Evolutionary conservation across 2,113 vertebrate genomes (phyloP).

Genomic region (Pollimyrus isidori): DNA sequence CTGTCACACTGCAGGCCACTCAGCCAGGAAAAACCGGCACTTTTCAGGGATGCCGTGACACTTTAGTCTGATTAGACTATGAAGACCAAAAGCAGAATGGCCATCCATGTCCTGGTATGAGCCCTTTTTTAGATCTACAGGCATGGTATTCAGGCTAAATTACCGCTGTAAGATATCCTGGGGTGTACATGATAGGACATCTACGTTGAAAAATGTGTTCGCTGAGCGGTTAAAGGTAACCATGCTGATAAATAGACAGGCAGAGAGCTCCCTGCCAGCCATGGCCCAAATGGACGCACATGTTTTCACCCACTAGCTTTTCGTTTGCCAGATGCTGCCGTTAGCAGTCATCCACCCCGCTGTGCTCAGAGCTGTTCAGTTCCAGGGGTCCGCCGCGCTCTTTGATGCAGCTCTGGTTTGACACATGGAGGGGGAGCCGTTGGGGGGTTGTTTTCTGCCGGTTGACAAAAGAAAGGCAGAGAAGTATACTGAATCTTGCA

Average conservation of each 20-base stretch:
- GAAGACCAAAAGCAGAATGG: not conserved
- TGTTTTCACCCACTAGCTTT: not conserved
- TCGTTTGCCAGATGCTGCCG: not conserved
- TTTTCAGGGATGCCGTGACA: not conserved
- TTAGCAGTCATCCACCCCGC: not conserved
- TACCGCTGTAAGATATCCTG: not conserved
- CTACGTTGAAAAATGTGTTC: not conserved
- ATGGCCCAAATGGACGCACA: not conserved
- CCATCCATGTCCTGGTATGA: not conserved
- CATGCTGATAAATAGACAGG: not conserved
- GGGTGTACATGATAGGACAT: not conserved
- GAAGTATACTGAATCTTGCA: not conserved
- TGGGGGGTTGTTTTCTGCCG: not conserved
- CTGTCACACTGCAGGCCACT: not conserved
- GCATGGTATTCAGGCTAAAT: not conserved
- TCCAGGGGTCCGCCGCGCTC: not conserved
- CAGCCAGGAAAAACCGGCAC: not conserved
- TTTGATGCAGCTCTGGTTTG: not conserved
- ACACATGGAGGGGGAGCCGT: not conserved
- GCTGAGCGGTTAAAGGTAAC: not conserved
- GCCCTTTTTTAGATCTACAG: not conserved
- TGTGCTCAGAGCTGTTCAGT: constrained; percentile 4
- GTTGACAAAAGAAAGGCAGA: not conserved
- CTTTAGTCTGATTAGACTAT: not conserved
- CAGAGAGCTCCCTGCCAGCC: not conserved